Evolutionary conservation across 2,888 invertebrate genomes (phyloP).

Genomic region (Dynastes maya): DNA sequence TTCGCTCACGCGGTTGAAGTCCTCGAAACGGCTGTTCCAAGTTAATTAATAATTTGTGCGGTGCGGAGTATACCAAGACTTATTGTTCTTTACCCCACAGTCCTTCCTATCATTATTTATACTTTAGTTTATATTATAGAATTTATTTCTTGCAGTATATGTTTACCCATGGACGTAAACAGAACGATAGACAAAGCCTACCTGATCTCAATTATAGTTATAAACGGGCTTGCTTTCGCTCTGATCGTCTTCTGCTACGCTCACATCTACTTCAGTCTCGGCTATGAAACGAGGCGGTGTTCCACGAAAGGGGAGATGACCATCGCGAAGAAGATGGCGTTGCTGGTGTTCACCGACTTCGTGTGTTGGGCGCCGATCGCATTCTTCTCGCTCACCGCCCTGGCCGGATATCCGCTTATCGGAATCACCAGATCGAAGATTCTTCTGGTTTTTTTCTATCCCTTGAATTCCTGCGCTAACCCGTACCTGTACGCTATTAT

Average conservation of each 20-base stretch:
- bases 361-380: slow-evolving; percentile 91
- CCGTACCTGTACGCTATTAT: slow-evolving; percentile 93
- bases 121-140: no score
- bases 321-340: slow-evolving; percentile 91
- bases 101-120: no score
- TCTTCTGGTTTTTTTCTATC: slow-evolving; percentile 91
- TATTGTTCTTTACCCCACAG: no score
- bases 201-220: slow-evolving; percentile 81
- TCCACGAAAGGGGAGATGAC: slow-evolving; percentile 77
- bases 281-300: slow-evolving; percentile 77
- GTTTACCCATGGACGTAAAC: slow-evolving; percentile 88
- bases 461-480: slow-evolving; percentile 93
- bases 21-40: no score
- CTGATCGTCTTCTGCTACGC: slow-evolving; percentile 89
- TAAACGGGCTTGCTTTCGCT: slow-evolving; percentile 87
- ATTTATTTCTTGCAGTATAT: slow-evolving; percentile 75
- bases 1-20: no score
- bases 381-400: slow-evolving; percentile 89
- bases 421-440: slow-evolving; percentile 87
- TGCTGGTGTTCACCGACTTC: slow-evolving; percentile 89
- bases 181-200: slow-evolving; percentile 81
- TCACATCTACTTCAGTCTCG: slow-evolving; percentile 88
- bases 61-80: no score
- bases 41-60: no score
- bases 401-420: slow-evolving; percentile 88